Evolutionary conservation across 2,888 invertebrate species (phyloP), one percentile per base, ranked within the genome.

Genomic region (Amphimallon solstitiale): DNA sequence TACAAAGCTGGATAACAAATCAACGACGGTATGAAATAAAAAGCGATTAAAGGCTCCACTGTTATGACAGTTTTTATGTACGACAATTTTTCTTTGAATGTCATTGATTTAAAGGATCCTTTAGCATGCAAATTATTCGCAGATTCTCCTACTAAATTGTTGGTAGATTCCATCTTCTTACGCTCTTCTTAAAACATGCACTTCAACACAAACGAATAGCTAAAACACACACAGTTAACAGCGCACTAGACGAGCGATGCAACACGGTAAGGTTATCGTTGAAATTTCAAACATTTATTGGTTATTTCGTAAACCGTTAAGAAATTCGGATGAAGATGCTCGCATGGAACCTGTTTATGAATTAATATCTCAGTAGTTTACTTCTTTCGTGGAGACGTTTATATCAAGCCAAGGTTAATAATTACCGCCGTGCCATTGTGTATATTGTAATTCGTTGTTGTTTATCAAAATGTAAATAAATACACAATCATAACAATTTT

Each of bases 1-100:
- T 83, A 82, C 1, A 87, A 80, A 6, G 87, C 85, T 1, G 86
- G 78, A 34, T 67, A 70, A 48, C 78, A 77, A 12, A 83, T 67
- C 14, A 76, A 72, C 6, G 77, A 71, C 2, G 79, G 76, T 67
- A 79, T 73, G 7, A 80, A 62, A 63, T 81, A 82, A 4, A 76
- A 75, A 0, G 74, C 78, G 40, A 82, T 68, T 12, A 82, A 59
- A 7, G 82, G 82, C 67, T 82, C 82, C 10, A 82, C 78, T 2
- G 82, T 82, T 54, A 81, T 75, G 48, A 82, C 73, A 68, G 79
- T 76, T 45, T 71, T 73, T 3, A 73, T 45, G 51, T 70, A 75
- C 7, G 60, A 29, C 3, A 76, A 19, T 62, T 71, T 69, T 54
- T 72, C 71, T 38, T 54, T 51, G 21, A 63, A 63, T 1, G 64